phyloP scores from a whole-genome alignment of 2,797 vertebrate genomes.

The Percopsis omiscomaycus region DNA sequence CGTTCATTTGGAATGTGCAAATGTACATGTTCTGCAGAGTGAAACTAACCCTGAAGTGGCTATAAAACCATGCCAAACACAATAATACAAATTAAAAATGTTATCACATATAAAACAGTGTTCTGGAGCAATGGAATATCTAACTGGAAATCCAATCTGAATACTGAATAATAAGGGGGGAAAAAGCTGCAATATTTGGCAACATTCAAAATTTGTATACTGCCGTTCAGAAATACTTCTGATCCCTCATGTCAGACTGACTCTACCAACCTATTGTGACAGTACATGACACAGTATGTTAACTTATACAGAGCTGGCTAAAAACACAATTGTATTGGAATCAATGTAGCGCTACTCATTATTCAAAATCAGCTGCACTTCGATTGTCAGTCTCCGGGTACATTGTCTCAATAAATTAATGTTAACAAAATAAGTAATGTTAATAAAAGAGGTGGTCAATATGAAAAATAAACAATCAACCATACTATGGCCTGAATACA shows the following conservation, averaged over 20 bases:
- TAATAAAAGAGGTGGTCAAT: conserved; percentile 23
- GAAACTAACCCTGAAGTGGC: not conserved
- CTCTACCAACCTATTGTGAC: conserved; percentile 1
- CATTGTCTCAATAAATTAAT: conserved; percentile 8
- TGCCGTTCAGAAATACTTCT: conserved; percentile 28
- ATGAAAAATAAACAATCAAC: conserved; percentile 10
- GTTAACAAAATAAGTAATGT: not conserved
- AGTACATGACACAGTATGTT: not conserved
- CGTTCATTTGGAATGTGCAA: conserved; percentile 43
- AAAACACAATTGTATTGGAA: conserved; percentile 4
- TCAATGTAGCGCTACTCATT: not conserved
- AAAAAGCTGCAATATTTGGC: conserved; percentile 2
- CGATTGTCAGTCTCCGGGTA: conserved; percentile 53
- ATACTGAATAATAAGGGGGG: conserved; percentile 3
- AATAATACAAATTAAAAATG: conserved; percentile 35
- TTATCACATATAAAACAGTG: conserved; percentile 50
- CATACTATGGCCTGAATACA: conserved; percentile 19
- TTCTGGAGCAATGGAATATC: conserved; percentile 12
- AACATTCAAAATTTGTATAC: conserved; percentile 8
- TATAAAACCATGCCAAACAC: not conserved
- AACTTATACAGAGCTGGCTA: conserved; percentile 6
- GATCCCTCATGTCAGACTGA: not conserved
- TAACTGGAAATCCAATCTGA: not conserved
- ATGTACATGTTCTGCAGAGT: conserved; percentile 7
- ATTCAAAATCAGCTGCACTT: conserved; percentile 28